These are phyloP conservation scores for Manacus vitellinus DNA, from an alignment of 2,113 vertebrate species.

Conservation along the genomic window DNA sequence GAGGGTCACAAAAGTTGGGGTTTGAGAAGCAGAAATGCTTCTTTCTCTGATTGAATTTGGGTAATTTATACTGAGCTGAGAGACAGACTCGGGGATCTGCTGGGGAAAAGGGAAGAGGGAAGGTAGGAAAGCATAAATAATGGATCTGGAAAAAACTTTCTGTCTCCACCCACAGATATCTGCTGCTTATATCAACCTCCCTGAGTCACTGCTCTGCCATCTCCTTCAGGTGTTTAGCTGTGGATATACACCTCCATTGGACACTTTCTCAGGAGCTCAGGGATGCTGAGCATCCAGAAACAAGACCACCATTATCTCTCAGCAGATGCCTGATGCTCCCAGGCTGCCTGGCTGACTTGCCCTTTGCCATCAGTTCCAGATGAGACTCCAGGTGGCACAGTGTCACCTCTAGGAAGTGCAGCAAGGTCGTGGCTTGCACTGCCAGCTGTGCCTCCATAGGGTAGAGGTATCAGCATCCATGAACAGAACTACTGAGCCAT, in stretches of 20 bases:
- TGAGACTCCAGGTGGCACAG: neutral
- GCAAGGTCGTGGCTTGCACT: neutral
- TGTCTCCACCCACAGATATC: neutral
- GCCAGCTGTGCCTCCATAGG: neutral
- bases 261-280: neutral
- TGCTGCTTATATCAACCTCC: neutral
- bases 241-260: neutral
- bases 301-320: neutral
- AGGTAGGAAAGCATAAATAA: neutral
- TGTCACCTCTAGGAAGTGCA: neutral
- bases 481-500: neutral
- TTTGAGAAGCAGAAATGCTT: neutral
- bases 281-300: neutral
- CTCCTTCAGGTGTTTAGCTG: neutral
- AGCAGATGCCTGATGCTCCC: fast-evolving
- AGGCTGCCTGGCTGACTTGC: neutral
- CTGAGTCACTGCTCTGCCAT: neutral
- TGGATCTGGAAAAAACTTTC: neutral
- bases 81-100: neutral
- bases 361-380: neutral
- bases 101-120: neutral
- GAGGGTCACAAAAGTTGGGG: neutral
- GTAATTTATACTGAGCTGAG: neutral
- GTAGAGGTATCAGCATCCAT: neutral
- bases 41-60: neutral